phyloP scores from a whole-genome alignment of 2,113 vertebrate genomes.

The Lycocorax pyrrhopterus region DNA sequence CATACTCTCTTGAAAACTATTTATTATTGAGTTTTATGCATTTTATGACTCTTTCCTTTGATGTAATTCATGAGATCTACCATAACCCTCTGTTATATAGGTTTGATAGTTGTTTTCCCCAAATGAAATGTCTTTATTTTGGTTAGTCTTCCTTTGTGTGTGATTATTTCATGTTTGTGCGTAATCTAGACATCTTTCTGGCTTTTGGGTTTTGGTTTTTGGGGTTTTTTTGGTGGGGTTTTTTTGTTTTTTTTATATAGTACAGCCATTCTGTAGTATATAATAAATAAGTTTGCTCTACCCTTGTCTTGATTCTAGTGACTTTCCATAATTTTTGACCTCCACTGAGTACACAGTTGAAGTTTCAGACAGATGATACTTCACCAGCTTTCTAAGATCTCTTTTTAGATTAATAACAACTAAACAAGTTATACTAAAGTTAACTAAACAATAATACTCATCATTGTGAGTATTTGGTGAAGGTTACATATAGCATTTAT shows the following conservation, averaged over 20 bases:
- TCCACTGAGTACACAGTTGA: background rate
- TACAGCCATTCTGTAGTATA: background rate
- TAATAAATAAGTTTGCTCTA: background rate
- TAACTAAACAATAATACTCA: background rate
- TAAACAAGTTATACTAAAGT: background rate
- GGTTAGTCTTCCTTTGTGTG: background rate
- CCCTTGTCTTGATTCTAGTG: background rate
- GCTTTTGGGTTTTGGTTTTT: background rate
- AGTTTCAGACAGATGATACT: background rate
- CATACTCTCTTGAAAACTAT: background rate
- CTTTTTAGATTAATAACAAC: background rate
- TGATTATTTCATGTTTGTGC: background rate
- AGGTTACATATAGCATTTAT: background rate
- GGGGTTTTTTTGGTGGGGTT: fast-evolving
- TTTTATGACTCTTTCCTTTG: background rate
- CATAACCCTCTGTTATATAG: background rate
- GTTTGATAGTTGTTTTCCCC: background rate
- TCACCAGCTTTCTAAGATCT: background rate
- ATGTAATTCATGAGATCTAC: background rate
- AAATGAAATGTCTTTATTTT: background rate
- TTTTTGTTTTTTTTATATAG: background rate
- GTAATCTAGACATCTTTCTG: background rate
- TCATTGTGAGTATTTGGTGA: background rate
- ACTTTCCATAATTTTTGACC: background rate
- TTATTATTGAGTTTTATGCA: background rate